phyloP scores from a whole-genome alignment of 2,888 invertebrate species.

The Tethea ocularis region DNA sequence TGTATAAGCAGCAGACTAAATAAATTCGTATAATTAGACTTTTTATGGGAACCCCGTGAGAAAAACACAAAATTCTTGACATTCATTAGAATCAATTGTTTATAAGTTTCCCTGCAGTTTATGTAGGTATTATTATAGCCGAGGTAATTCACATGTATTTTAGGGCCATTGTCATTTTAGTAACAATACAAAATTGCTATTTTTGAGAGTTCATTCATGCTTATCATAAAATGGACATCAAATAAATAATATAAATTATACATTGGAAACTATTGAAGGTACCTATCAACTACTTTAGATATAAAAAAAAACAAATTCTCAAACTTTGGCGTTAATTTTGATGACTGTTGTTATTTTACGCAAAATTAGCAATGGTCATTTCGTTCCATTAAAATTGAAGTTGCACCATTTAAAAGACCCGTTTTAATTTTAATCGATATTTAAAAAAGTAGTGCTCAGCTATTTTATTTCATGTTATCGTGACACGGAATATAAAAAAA shows the following conservation, averaged over 20 bases:
- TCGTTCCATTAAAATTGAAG: conserved; percentile 44
- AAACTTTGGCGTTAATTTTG: neutral
- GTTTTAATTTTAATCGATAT: conserved; percentile 41
- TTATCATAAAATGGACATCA: neutral
- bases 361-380: conserved; percentile 5
- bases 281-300: neutral
- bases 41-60: conserved; percentile 5
- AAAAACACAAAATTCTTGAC: conserved; percentile 6
- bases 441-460: conserved; percentile 29
- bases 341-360: conserved; percentile 1
- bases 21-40: neutral
- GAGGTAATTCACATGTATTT: conserved; percentile 59
- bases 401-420: conserved; percentile 47
- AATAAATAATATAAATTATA: neutral
- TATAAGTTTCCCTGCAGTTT: conserved; percentile 11
- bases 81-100: conserved; percentile 5
- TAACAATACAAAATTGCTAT: conserved; percentile 44
- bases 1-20: neutral
- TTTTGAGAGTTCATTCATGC: conserved; percentile 12
- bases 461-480: conserved; percentile 45
- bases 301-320: neutral
- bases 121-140: conserved; percentile 28
- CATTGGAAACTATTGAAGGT: neutral
- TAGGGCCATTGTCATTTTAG: conserved; percentile 46
- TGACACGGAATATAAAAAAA: conserved; percentile 64